These are phyloP conservation scores for Myrmophylax atrothorax DNA, from an alignment of 2,113 vertebrate genomes.

Conservation along the genomic window DNA sequence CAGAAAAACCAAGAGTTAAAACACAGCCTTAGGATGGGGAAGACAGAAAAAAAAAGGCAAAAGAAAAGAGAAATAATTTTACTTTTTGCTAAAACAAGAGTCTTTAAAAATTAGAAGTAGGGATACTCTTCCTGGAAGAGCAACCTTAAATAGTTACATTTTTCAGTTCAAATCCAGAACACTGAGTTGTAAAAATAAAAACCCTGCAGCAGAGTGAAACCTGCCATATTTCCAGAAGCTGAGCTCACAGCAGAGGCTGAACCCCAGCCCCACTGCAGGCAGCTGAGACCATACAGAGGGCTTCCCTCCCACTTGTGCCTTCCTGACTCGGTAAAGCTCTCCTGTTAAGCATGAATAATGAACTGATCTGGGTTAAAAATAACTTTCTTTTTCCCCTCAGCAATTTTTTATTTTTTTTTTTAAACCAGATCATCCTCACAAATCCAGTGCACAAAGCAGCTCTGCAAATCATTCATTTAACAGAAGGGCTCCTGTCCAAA, in stretches of 20 bases:
- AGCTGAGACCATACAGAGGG: neutral
- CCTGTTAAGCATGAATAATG: slow-evolving; percentile 29
- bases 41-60: too few species aligned
- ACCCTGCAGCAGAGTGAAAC: neutral
- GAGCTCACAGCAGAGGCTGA: neutral
- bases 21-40: neutral
- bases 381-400: neutral
- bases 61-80: neutral
- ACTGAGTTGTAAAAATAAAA: neutral
- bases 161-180: neutral
- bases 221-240: neutral
- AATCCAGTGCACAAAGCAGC: slow-evolving; percentile 8
- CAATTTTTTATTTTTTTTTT: neutral
- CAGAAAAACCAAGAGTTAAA: neutral
- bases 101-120: neutral
- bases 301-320: neutral
- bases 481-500: neutral
- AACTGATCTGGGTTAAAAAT: neutral
- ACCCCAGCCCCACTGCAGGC: neutral
- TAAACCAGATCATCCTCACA: slow-evolving; percentile 33
- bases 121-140: neutral
- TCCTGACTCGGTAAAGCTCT: neutral
- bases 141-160: neutral
- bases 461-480: neutral
- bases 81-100: neutral